Conservation (phyloP, 2,113 vertebrate genomes). For the Galbula dea region DNA sequence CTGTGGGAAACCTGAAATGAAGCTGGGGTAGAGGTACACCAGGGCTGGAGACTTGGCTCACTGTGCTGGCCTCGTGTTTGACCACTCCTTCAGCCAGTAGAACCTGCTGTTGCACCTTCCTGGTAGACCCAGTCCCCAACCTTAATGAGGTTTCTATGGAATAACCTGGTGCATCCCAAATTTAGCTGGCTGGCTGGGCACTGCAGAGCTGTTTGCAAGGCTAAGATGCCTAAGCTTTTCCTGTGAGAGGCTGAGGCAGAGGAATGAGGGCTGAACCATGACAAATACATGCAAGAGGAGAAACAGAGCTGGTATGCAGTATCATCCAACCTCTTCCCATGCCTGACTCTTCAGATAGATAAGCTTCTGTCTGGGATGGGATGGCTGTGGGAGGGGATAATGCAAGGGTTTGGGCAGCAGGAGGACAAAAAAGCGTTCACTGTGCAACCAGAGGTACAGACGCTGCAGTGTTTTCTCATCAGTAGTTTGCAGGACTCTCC, state of each 20-base stretch:
- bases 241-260: not conserved
- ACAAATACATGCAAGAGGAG: not conserved
- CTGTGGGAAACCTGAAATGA: not conserved
- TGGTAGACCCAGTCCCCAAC: not conserved
- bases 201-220: not conserved
- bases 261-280: not conserved
- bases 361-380: not conserved
- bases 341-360: constrained; percentile 14
- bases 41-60: not conserved
- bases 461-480: constrained; percentile 6
- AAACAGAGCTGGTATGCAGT: not conserved
- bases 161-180: not conserved
- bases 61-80: not conserved
- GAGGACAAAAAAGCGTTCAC: not conserved
- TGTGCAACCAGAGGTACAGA: not conserved
- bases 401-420: not conserved
- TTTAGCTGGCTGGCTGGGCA: not conserved
- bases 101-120: not conserved
- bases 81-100: not conserved
- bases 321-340: not conserved
- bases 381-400: constrained; percentile 21
- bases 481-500: not conserved
- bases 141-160: not conserved
- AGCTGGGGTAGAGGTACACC: not conserved
- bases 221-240: not conserved